phyloP scores from a whole-genome alignment of 2,797 vertebrate genomes.

The Threskiornis aethiopicus region DNA sequence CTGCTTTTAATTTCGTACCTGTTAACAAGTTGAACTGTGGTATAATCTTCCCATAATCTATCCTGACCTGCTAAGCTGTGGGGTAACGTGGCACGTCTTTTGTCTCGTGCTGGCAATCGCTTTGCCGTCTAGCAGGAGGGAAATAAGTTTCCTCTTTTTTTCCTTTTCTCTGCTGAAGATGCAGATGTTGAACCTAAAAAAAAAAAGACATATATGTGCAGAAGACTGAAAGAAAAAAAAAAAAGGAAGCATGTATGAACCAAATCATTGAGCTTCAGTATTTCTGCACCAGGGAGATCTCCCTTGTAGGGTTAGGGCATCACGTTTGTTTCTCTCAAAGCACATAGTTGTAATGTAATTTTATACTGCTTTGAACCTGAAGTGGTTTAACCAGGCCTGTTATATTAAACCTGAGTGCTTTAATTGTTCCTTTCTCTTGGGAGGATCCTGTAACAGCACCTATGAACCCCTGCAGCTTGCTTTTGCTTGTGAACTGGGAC shows the following conservation, averaged over 20 bases:
- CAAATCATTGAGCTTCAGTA: neutral
- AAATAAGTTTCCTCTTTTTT: neutral
- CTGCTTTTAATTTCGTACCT: neutral
- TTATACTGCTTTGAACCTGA: neutral
- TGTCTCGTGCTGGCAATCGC: neutral
- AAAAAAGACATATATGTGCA: accelerated
- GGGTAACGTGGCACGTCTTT: neutral
- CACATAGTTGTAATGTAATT: neutral
- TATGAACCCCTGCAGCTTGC: neutral
- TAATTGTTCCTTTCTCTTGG: neutral
- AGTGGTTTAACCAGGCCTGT: neutral
- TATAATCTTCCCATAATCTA: neutral
- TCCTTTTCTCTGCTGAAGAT: neutral
- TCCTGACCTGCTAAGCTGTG: neutral
- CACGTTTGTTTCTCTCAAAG: neutral
- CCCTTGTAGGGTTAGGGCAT: neutral
- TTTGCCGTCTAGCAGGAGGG: neutral
- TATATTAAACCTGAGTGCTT: neutral
- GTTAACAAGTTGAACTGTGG: neutral
- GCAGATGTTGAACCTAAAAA: neutral
- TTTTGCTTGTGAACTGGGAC: neutral
- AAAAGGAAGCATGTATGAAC: too few species aligned
- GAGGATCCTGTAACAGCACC: neutral
- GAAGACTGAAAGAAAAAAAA: neutral
- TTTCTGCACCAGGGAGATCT: neutral